Percentiles rank a stretch among this genome's conserved stretches.
phyloP scores from a whole-genome alignment of 2,797 vertebrate genomes.

The Hozukius guyotensis region DNA sequence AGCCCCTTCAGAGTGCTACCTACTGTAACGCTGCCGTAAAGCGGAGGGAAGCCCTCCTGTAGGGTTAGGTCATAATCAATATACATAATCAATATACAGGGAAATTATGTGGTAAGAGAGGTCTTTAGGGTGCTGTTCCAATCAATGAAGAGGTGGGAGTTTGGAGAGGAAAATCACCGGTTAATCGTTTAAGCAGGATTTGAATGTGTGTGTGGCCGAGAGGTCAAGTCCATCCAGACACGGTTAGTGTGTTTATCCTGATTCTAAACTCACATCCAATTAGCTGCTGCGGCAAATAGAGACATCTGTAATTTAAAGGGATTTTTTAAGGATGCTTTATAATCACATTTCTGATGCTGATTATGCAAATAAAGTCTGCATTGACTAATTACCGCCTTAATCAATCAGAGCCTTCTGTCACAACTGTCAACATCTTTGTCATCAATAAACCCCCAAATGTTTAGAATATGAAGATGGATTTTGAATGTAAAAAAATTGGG shows the following conservation, averaged over 20 bases:
- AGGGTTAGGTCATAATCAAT: constrained; percentile 80
- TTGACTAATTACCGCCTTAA: constrained; percentile 52
- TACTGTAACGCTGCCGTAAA: constrained; percentile 42
- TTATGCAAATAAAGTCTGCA: constrained; percentile 34
- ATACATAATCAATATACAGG: constrained; percentile 85
- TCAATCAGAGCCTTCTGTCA: constrained; percentile 66
- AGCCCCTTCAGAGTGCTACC: constrained; percentile 54
- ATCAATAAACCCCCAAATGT: constrained; percentile 42
- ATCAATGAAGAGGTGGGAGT: constrained; percentile 81
- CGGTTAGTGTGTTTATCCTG: constrained; percentile 34
- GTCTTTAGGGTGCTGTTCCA: constrained; percentile 74
- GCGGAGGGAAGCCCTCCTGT: constrained; percentile 60
- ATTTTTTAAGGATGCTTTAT: background rate
- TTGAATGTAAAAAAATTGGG: background rate
- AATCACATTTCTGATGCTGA: background rate
- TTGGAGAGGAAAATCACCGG: constrained; percentile 69
- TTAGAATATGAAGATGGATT: constrained; percentile 34
- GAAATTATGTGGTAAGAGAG: constrained; percentile 80
- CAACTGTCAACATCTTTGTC: constrained; percentile 45
- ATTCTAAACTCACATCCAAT: background rate
- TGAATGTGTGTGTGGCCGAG: constrained; percentile 70
- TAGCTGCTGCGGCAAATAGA: background rate
- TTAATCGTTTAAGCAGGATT: constrained; percentile 75
- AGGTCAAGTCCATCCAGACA: constrained; percentile 63
- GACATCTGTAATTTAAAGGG: background rate